Evolutionary conservation across 1,140 invertebrate genomes (phyloP), one percentile per base, ranked within the genome.

Genomic region (Hyposmocoma kahamanoa): DNA sequence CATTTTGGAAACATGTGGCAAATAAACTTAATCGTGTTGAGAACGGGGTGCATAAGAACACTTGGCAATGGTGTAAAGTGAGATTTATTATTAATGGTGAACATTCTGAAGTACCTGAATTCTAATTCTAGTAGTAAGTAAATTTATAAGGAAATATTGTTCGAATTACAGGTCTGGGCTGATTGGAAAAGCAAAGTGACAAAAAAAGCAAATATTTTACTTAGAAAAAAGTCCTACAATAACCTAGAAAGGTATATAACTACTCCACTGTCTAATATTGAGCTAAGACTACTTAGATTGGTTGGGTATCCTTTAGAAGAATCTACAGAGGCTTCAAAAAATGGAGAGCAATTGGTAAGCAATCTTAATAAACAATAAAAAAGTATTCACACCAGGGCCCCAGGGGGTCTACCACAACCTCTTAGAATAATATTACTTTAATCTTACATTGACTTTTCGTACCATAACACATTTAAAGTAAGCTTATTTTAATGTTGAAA

Each of bases 181-280:
- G 66, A 69, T 22, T 69, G 62, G 66, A 69, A 69, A 43, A 69
- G 56, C 6, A 66, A 63, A 51, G 66, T 62, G 1, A 66, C 66
- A 22, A 62, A 59, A 19, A 69, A 69, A 60, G 62, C 62, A 20
- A 59, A 69, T 19, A 60, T 68, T 30, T 19, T 66, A 9, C 36
- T 69, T 1, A 47, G 45, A 13, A 59, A 49, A 26, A 66, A 59
- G 24, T 47, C 10, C 6, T 63, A 60, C 8, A 10, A 10, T 24
- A 49, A 41, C 15, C 49, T 48, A 9, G 53, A 47, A 18, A 6
- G 6, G 10, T 52, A 59, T 21, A 53, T 56, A 41, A 39, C 48
- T 15, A 45, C 53, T 6, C 21, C 54, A 38, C 45, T 66, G 19
- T 60, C 50, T 15, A 49, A 54, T 32, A 48, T 66, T 18, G 66